Conservation (phyloP, 1,140 invertebrate genomes). For the Meteorus sp. region DNA sequence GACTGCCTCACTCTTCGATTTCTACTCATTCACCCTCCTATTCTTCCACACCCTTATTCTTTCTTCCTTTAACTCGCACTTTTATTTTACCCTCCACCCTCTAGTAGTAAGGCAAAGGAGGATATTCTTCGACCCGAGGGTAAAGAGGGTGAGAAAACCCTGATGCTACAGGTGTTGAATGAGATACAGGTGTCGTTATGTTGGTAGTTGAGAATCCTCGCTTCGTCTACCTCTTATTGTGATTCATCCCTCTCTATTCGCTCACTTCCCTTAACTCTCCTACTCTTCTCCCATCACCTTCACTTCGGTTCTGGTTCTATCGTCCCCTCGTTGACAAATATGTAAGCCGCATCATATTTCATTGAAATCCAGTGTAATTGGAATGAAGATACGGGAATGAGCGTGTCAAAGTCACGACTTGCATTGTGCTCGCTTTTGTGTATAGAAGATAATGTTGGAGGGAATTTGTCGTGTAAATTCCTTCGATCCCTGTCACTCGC, state of each 20-base stretch:
- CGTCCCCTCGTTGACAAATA: slow-evolving; percentile 1
- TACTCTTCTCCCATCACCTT: not conserved
- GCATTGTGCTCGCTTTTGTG: slow-evolving; percentile 29
- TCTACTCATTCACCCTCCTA: slow-evolving; percentile 30
- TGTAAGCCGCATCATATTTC: slow-evolving; percentile 1
- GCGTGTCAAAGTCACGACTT: slow-evolving; percentile 16
- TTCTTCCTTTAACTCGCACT: too few species aligned
- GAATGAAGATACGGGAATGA: not conserved
- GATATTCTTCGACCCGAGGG: not conserved
- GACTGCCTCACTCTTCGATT: not conserved
- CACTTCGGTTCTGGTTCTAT: not conserved
- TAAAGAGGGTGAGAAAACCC: slow-evolving; percentile 20
- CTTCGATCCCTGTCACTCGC: not conserved
- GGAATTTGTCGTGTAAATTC: slow-evolving; percentile 4
- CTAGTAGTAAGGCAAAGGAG: not conserved
- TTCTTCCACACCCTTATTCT: too few species aligned
- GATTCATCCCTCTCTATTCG: not conserved
- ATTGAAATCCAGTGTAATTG: not conserved
- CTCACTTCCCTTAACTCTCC: not conserved
- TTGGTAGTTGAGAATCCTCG: slow-evolving; percentile 25
- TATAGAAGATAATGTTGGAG: not conserved
- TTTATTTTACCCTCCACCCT: too few species aligned
- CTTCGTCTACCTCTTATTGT: not conserved
- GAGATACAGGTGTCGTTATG: slow-evolving; percentile 48
- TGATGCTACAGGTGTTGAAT: slow-evolving; percentile 52